phyloP scores from a whole-genome alignment of 92 coral and sea anemone genomes.

The Phenganax stokvisi region DNA sequence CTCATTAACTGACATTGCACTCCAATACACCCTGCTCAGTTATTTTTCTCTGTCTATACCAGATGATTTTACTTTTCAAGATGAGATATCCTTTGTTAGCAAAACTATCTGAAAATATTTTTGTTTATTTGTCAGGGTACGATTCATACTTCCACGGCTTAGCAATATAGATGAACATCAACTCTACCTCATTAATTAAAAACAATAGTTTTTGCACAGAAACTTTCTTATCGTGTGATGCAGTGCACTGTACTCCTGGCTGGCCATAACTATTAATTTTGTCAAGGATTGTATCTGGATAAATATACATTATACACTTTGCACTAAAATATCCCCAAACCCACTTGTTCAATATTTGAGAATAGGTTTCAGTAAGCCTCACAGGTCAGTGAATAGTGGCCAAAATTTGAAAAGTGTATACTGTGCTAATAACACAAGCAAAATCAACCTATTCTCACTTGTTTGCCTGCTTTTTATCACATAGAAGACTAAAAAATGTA shows the following conservation, averaged over 20 bases:
- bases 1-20: too few species aligned
- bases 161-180: not conserved
- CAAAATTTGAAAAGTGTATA: too few species aligned
- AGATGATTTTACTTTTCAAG: not conserved
- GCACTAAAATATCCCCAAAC: not conserved
- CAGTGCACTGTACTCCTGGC: constrained; percentile 82
- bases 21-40: too few species aligned
- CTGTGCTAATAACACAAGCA: too few species aligned
- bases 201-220: constrained; percentile 67
- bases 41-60: too few species aligned
- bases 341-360: not conserved
- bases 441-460: too few species aligned
- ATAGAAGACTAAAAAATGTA: too few species aligned
- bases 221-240: constrained; percentile 65
- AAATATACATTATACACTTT: not conserved
- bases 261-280: constrained; percentile 58
- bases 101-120: too few species aligned
- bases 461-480: too few species aligned
- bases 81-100: not conserved
- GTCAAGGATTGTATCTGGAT: not conserved
- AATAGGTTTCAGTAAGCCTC: not conserved
- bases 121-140: not conserved
- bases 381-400: too few species aligned
- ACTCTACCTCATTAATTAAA: constrained; percentile 75
- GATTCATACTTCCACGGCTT: not conserved